Percentiles rank a stretch among this genome's conserved stretches.
phyloP scores from a whole-genome alignment of 2,797 vertebrate species.

The Cyclopterus lumpus region DNA sequence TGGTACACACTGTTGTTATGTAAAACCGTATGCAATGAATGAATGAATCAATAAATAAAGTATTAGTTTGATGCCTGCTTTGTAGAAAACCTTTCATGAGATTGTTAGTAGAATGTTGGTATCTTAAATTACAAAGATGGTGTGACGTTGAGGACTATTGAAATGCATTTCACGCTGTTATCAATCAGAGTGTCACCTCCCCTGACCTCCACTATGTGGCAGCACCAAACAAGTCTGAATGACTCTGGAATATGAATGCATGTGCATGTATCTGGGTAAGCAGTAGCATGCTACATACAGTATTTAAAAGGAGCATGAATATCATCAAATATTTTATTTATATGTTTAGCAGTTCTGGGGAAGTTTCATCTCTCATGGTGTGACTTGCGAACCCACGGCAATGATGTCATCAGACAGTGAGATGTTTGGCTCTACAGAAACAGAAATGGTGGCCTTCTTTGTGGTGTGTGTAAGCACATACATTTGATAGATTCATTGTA shows the following conservation, averaged over 20 bases:
- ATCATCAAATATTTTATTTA: background rate
- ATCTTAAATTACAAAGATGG: background rate
- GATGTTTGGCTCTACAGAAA: background rate
- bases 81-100: background rate
- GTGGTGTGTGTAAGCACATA: background rate
- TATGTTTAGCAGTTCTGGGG: background rate
- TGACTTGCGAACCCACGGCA: background rate
- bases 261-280: background rate
- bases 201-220: conserved; percentile 52
- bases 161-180: background rate
- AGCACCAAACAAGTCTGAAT: conserved; percentile 39
- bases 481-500: background rate
- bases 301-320: background rate
- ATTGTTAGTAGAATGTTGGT: background rate
- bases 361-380: background rate
- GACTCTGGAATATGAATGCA: background rate
- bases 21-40: background rate
- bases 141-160: background rate
- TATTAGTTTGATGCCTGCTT: background rate
- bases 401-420: conserved; percentile 15
- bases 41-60: background rate
- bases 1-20: background rate
- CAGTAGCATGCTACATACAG: background rate
- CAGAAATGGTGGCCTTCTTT: conserved; percentile 2
- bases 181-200: conserved; percentile 5